Base-by-base conservation (phyloP, 37 sponge, comb jelly and placozoan genomes). In the Halichondria panicea region DNA sequence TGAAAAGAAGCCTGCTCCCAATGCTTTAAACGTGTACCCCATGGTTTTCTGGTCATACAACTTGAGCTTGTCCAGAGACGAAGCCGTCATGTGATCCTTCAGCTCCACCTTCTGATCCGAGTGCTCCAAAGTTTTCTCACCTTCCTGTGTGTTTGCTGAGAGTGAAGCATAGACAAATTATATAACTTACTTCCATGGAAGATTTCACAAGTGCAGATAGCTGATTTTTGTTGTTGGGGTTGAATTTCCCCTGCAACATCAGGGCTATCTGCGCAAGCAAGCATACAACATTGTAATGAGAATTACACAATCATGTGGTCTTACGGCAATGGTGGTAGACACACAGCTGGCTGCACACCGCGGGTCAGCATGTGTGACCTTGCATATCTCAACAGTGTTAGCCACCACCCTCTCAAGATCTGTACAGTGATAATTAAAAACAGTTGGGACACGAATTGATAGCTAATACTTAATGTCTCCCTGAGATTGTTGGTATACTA, bases 281-380 rank as follows among this genome's bases (percentile, higher is more conserved):
- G 21, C 33, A 4, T 19, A 35, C 3, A 57, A 43, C 18, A 43
- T 61, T 3, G 7, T 75, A 31, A 33, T 24, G 0, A 73, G 9
- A 32, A 9, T 15, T 15, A 48, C 52, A 48, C 52, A 18, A 48
- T 48, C 13, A 18, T 12, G 30, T 22, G 44, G 43, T 62, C 94
- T 63, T 76, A 93, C 94, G 15, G 94, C 90, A 54, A 90, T 95
- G 6, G 96, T 95, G 50, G 89, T 81, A 22, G 90, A 87, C 3
- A 89, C 81, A 66, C 93, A 92, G 80, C 90, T 89, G 28, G 96
- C 96, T 4, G 76, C 24, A 81, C 96, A 95, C 24, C 96, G 72
- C 39, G 96, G 96, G 56, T 95, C 96, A 55, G 92, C 89, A 72
- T 95, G 96, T 5, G 96, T 95, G 6, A 69, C 77, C 25, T 39